Conservation (phyloP, 1,140 invertebrate genomes). For the Hyphantria cunea region DNA sequence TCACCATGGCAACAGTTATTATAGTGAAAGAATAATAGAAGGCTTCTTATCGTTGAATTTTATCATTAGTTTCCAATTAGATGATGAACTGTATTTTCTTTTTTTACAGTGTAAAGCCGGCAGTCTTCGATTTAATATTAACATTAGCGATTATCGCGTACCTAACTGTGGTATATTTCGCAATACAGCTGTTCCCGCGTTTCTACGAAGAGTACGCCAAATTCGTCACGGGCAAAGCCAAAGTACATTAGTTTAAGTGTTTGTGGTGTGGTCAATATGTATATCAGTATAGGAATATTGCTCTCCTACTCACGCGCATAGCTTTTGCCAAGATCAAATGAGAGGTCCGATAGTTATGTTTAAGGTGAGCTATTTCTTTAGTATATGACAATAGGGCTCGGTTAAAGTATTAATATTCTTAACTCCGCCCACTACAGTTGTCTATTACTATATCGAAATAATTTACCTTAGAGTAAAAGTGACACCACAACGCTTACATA, state of each 20-base stretch:
- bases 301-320: background rate
- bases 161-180: conserved; percentile 90
- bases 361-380: too few relatives aligned
- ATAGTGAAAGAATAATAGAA: too few relatives aligned
- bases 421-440: too few relatives aligned
- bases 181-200: conserved; percentile 88
- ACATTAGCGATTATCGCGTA: conserved; percentile 93
- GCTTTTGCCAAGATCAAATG: background rate
- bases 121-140: conserved; percentile 97
- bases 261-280: conserved; percentile 9
- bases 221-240: conserved; percentile 62
- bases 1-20: too few relatives aligned
- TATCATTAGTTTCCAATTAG: too few relatives aligned
- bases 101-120: conserved; percentile 94
- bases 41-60: too few relatives aligned
- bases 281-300: conserved; percentile 1
- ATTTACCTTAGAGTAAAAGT: too few relatives aligned
- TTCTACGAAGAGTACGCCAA: conserved; percentile 81
- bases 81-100: conserved; percentile 1
- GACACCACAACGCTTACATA: too few relatives aligned
- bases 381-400: too few relatives aligned
- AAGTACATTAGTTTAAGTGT: conserved; percentile 52
- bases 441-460: too few relatives aligned
- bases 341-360: background rate
- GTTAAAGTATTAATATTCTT: too few relatives aligned